A percentile compares a stretch with the other conserved stretches of the same genome.
Evolutionary conservation across 2,113 vertebrate genomes (phyloP).

Genomic region (Nycticebus coucang): DNA sequence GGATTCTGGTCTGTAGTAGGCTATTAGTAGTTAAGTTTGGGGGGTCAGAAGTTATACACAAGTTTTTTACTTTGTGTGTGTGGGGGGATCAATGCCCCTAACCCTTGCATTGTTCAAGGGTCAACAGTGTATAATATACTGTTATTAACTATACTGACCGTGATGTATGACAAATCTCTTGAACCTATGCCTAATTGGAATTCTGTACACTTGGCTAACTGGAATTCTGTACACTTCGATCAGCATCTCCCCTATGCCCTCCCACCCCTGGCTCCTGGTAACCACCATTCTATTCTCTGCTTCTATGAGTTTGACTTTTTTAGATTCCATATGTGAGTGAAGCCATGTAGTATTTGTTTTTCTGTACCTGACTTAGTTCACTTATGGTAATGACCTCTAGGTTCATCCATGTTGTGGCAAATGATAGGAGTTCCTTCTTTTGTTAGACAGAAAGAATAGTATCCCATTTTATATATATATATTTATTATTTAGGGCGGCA

Average conservation of each 20-base stretch:
- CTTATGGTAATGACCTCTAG: not conserved
- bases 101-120: too few relatives aligned
- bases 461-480: not conserved
- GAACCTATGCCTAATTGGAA: not conserved
- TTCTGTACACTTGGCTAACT: not conserved
- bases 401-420: not conserved
- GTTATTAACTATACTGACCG: not conserved
- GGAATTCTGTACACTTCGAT: not conserved
- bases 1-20: too few relatives aligned
- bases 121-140: too few relatives aligned
- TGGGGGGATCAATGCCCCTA: too few relatives aligned
- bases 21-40: too few relatives aligned
- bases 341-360: not conserved
- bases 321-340: not conserved
- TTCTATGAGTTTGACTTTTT: not conserved
- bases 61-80: too few relatives aligned
- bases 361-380: not conserved
- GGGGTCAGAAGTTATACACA: too few relatives aligned
- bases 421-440: not conserved
- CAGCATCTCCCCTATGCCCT: not conserved
- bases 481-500: too few relatives aligned
- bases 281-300: not conserved
- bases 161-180: not conserved
- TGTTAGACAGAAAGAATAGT: not conserved
- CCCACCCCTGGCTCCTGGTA: not conserved